Evolutionary conservation across 2,113 vertebrate genomes (phyloP).

Genomic region (Corythoichthys intestinalis): DNA sequence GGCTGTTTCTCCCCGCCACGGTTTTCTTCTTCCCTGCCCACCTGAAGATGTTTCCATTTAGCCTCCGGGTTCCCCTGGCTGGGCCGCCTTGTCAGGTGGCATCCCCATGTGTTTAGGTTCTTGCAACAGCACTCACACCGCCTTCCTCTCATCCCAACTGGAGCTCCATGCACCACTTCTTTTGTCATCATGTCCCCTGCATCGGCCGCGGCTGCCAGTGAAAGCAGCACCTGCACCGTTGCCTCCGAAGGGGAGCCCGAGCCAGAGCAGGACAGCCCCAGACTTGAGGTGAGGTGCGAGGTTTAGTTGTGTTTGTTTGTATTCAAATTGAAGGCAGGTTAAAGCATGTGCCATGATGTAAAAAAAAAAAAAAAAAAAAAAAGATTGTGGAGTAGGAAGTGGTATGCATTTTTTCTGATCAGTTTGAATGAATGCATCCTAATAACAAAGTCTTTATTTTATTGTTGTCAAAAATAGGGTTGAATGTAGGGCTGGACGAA

Average conservation of each 20-base stretch:
- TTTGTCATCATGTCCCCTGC: constrained; percentile 69
- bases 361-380: neutral
- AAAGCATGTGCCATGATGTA: neutral
- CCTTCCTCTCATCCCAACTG: constrained; percentile 23
- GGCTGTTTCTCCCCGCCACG: constrained; percentile 21
- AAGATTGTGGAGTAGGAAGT: neutral
- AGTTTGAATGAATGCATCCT: neutral
- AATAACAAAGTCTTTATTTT: neutral
- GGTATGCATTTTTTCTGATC: neutral
- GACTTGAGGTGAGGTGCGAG: constrained; percentile 65
- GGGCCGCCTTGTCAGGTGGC: constrained; percentile 13
- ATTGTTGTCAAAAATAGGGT: constrained; percentile 25
- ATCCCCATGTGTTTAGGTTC: constrained; percentile 36
- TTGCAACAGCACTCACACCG: constrained; percentile 16
- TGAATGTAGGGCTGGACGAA: constrained; percentile 2
- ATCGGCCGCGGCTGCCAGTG: constrained; percentile 66
- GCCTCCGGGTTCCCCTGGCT: constrained; percentile 7
- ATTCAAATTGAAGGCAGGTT: neutral
- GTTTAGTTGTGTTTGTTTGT: neutral
- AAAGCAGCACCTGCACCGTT: constrained; percentile 59
- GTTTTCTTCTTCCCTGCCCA: constrained; percentile 35
- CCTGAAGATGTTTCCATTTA: constrained; percentile 32
- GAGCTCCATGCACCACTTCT: constrained; percentile 57
- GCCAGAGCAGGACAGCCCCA: constrained; percentile 47
- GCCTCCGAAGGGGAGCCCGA: constrained; percentile 59